phyloP scores from a whole-genome alignment of 2,888 invertebrate species.

The Apamea epomidion region DNA sequence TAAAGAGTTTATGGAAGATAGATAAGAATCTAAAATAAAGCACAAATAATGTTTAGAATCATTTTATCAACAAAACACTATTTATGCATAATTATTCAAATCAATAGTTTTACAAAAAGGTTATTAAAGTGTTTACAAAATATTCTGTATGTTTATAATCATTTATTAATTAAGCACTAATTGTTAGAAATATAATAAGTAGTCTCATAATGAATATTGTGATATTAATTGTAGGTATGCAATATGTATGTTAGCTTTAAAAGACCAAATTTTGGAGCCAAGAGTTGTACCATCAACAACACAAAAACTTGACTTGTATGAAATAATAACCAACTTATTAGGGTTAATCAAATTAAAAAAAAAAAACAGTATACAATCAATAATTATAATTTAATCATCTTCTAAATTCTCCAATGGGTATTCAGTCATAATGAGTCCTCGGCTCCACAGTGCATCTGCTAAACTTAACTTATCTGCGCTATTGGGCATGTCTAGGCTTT shows the following conservation, averaged over 20 bases:
- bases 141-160: no score
- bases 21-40: background rate
- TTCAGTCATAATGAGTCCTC: slow-evolving; percentile 94
- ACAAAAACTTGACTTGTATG: background rate
- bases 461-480: slow-evolving; percentile 92
- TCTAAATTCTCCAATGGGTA: slow-evolving; percentile 89
- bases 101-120: no score
- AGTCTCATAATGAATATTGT: background rate
- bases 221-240: background rate
- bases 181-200: background rate
- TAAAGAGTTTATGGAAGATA: background rate
- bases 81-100: no score
- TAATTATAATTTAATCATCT: slow-evolving; percentile 76
- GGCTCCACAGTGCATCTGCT: slow-evolving; percentile 95
- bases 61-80: background rate
- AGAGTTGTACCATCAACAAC: background rate
- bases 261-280: background rate
- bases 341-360: slow-evolving; percentile 17
- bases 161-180: background rate
- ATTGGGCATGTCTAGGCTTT: slow-evolving; percentile 92
- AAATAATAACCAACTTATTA: background rate
- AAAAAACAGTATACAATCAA: slow-evolving; percentile 25
- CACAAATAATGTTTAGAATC: background rate
- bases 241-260: background rate
- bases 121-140: no score